Base-by-base conservation (phyloP, 2,797 vertebrate genomes). In the Knipowitschia caucasica region DNA sequence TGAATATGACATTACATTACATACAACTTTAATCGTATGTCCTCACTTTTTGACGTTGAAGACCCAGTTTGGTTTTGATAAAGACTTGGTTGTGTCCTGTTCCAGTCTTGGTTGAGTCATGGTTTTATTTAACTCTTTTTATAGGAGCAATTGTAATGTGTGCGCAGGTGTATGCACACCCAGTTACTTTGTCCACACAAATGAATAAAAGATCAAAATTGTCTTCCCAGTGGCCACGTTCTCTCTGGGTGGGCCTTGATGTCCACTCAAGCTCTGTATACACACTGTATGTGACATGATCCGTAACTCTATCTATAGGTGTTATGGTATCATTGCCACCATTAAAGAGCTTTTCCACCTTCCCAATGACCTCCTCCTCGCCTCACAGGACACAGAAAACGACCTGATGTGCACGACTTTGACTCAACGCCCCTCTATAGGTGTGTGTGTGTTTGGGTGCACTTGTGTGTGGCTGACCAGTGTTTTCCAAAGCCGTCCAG, bases 251-350 rank as follows among this genome's bases (percentile, higher is more conserved):
- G 12, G 46, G 59, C 58, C 50, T 33, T 17, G 35, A 53, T 67
- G 73, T 73, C 67, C 67, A 55, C 26, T 45, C 30, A 43, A 31
- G 38, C 52, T 24, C 57, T 61, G 72, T 61, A 70, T 61, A 64
- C 75, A 77, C 44, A 68, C 65, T 73, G 67, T 67, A 65, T 76
- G 77, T 79, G 81, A 83, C 75, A 63, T 80, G 85, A 87, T 77
- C 72, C 78, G 68, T 80, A 81, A 79, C 80, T 82, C 82, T 38
- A 84, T 86, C 82, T 84, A 80, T 86, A 86, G 84, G 82, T 86
- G 84, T 84, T 84, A 87, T 81, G 75, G 75, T 78, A 80, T 87
- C 78, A 86, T 86, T 86, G 81, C 79, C 82, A 77, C 79, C 80
- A 83, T 86, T 87, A 82, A 82, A 84, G 79, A 84, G 83, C 50